Evolutionary conservation across 2,113 vertebrate species (phyloP), one percentile per base, ranked within the genome.

Genomic region (Lepus europaeus): DNA sequence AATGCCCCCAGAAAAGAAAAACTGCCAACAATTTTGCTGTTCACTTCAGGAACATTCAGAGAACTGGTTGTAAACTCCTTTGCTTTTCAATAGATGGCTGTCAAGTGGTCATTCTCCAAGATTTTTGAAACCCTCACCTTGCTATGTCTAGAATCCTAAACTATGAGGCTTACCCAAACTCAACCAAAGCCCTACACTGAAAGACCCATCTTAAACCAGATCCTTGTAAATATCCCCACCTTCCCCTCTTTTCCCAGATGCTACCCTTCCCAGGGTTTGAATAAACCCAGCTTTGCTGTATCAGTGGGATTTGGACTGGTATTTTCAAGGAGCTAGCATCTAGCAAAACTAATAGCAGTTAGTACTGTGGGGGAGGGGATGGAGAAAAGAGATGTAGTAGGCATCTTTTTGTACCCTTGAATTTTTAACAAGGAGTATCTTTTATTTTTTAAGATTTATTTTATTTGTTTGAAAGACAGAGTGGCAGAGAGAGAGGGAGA

Each of bases 321-420:
- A 56, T 93, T 87, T 92, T 87, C 95, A 87, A 17, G 87, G 20
- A 84, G 25, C n/a, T 80, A 14, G 16, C 0, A 4, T 45, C 84
- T 10, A 10, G 61, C 77, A 69, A 82, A 84, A 61, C 23, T n/a
- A 66, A 81, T 5, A 49, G 7, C 31, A 23, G 5, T 53, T 13
- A 4, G 70, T 64, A 77, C 19, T 14, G 29, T 13, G 29, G 80
- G 89, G 74, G 25, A 79, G 9, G 12, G 23, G 51, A 72, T 20
- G 56, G 45, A 69, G 49, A 66, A 39, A 66, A 39, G n/a, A 81
- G 39, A 64, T 16, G 17, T 36, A 16, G 25, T 89, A 49, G 8
- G 2, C 49, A 5, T 36, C 45, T 19, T 49, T 81, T 36, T 39
- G 33, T 39, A 25, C 33, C 36, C 10, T 73, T 45, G 16, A n/a